Conservation (phyloP, 2,888 invertebrate species). For the Phaedon cochleariae region DNA sequence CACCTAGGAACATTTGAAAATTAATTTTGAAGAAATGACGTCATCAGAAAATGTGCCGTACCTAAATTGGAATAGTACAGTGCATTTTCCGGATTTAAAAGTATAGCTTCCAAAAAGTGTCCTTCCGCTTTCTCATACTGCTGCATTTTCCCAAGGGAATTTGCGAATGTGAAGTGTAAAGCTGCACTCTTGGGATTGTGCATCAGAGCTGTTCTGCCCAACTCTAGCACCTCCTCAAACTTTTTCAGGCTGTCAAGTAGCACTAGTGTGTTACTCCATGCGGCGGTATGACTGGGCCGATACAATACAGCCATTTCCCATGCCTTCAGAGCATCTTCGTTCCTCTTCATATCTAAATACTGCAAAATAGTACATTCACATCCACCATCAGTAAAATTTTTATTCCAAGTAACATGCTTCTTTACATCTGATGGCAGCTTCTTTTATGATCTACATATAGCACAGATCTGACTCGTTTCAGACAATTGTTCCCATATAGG, state of each 20-base stretch:
- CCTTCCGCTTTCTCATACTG: slow-evolving; percentile 81
- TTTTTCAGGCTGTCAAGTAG: slow-evolving; percentile 74
- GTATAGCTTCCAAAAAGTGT: slow-evolving; percentile 81
- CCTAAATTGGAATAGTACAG: slow-evolving; percentile 91
- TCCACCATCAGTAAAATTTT: background rate
- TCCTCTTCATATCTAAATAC: slow-evolving; percentile 81
- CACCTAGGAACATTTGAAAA: slow-evolving; percentile 66
- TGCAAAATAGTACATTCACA: slow-evolving; percentile 57
- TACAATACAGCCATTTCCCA: slow-evolving; percentile 85
- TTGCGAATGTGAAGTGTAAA: slow-evolving; percentile 87
- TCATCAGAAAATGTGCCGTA: too few species aligned
- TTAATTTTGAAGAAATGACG: too few species aligned
- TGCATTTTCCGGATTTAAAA: slow-evolving; percentile 72
- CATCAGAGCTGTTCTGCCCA: slow-evolving; percentile 75
- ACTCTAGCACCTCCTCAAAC: slow-evolving; percentile 72
- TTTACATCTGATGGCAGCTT: too few species aligned
- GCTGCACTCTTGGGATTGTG: slow-evolving; percentile 78
- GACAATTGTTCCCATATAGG: too few species aligned
- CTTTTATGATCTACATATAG: too few species aligned
- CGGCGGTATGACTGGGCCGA: slow-evolving; percentile 80
- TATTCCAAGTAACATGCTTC: background rate
- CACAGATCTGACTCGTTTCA: too few species aligned
- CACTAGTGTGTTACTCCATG: slow-evolving; percentile 93
- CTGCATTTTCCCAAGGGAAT: slow-evolving; percentile 80
- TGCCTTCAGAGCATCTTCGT: slow-evolving; percentile 77